Conservation (phyloP, 2,888 invertebrate genomes). For the Neuroscelio doddi region DNA sequence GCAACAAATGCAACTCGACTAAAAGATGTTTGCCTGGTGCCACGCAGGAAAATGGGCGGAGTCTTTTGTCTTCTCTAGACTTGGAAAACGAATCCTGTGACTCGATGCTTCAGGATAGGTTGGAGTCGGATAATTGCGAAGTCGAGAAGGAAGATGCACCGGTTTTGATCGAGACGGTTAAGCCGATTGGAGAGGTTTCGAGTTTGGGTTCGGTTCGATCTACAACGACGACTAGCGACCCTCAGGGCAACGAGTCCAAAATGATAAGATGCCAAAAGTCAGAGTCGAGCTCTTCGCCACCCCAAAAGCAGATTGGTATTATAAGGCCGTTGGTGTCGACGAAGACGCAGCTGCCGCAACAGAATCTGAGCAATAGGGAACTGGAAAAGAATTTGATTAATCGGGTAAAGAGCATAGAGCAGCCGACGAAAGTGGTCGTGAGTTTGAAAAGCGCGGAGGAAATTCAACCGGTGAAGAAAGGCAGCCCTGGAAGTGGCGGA, state of each 20-base stretch:
- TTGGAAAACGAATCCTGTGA: constrained; percentile 16
- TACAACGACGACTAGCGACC: constrained; percentile 53
- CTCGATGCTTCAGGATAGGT: constrained; percentile 47
- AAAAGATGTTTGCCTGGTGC: constrained; percentile 67
- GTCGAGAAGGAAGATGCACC: constrained; percentile 23
- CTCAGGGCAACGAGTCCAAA: constrained; percentile 62
- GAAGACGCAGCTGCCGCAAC: constrained; percentile 66
- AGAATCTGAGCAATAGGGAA: constrained; percentile 76
- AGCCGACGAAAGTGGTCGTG: constrained; percentile 73
- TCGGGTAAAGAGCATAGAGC: constrained; percentile 76
- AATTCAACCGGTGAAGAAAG: constrained; percentile 66
- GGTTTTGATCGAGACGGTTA: constrained; percentile 46
- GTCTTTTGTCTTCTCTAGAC: constrained; percentile 26
- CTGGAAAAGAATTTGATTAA: constrained; percentile 82
- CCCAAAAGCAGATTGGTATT: constrained; percentile 74
- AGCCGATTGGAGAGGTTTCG: constrained; percentile 62
- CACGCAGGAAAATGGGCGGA: constrained; percentile 52
- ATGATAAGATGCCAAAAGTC: constrained; percentile 60
- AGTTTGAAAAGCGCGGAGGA: constrained; percentile 69
- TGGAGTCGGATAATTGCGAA: neutral
- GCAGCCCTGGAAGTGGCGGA: constrained; percentile 58
- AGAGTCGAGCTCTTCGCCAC: constrained; percentile 56
- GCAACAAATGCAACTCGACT: constrained; percentile 62
- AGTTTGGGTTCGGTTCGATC: constrained; percentile 62
- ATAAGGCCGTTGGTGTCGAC: constrained; percentile 73